These are phyloP conservation scores for Brotula barbata DNA, from an alignment of 2,797 vertebrate species.

Conservation along the genomic window DNA sequence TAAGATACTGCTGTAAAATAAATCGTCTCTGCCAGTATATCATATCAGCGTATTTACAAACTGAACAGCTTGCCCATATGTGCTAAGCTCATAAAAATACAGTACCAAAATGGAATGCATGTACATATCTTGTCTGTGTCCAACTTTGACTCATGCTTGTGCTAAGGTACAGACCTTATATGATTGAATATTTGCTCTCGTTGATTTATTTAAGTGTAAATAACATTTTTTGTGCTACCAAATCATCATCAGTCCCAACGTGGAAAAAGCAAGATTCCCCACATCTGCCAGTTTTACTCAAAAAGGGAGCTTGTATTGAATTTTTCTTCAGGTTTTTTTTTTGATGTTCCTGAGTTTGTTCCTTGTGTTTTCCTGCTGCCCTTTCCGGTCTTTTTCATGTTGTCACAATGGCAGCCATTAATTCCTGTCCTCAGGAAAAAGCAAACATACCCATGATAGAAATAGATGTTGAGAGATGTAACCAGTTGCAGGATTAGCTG, in stretches of 20 bases:
- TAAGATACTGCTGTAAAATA: constrained; percentile 38
- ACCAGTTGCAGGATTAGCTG: constrained; percentile 4
- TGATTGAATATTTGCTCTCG: constrained; percentile 38
- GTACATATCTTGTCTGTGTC: constrained; percentile 56
- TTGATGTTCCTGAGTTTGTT: constrained; percentile 46
- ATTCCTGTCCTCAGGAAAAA: constrained; percentile 59
- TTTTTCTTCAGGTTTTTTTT: constrained; percentile 41
- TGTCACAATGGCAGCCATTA: constrained; percentile 36
- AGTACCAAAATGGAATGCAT: constrained; percentile 62
- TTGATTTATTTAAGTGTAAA: constrained; percentile 56
- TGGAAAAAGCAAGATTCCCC: constrained; percentile 26
- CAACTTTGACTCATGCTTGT: constrained; percentile 42
- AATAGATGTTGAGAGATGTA: constrained; percentile 21
- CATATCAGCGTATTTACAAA: constrained; percentile 43
- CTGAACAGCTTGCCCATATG: constrained; percentile 1
- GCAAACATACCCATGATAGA: constrained; percentile 46
- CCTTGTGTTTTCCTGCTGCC: constrained; percentile 7
- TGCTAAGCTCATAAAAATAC: constrained; percentile 26
- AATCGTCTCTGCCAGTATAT: constrained; percentile 34
- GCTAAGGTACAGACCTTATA: constrained; percentile 30
- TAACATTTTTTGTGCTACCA: constrained; percentile 37
- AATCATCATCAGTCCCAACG: constrained; percentile 21
- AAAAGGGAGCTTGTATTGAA: constrained; percentile 50
- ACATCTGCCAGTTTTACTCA: constrained; percentile 13
- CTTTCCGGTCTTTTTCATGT: constrained; percentile 41